Evolutionary conservation across 2,888 invertebrate genomes (phyloP).

Genomic region (Empis stercorea): DNA sequence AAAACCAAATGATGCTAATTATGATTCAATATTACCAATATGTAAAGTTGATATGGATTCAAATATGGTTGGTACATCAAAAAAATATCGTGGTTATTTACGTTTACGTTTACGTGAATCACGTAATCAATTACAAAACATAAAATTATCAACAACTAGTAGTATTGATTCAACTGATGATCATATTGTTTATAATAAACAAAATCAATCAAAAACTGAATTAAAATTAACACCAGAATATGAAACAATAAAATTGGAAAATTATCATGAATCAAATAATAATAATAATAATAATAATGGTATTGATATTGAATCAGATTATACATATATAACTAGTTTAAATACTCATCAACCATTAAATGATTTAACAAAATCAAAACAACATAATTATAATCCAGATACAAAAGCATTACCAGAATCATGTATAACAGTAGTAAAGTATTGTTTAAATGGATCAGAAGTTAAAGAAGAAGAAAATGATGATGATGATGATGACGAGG

Average conservation of each 20-base stretch:
- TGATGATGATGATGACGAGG: slow-evolving; percentile 15
- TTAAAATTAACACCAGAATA: not conserved
- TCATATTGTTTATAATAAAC: not conserved
- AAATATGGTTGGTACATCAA: slow-evolving; percentile 16
- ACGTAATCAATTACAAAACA: slow-evolving; percentile 10
- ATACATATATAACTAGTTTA: slow-evolving; percentile 46
- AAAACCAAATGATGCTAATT: slow-evolving; percentile 45
- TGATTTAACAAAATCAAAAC: slow-evolving; percentile 19
- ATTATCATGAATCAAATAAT: not conserved
- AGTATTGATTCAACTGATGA: not conserved
- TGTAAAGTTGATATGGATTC: slow-evolving; percentile 49
- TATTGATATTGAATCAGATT: slow-evolving; percentile 24
- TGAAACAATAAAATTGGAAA: not conserved
- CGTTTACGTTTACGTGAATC: slow-evolving; percentile 26
- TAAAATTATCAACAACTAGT: slow-evolving; percentile 9
- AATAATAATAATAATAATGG: too few relatives aligned
- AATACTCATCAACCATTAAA: slow-evolving; percentile 44
- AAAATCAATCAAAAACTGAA: not conserved
- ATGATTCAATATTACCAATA: slow-evolving; percentile 38
- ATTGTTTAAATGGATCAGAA: slow-evolving; percentile 20
- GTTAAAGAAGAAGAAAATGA: slow-evolving; percentile 20
- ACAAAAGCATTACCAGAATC: slow-evolving; percentile 25
- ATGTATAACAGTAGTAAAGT: slow-evolving; percentile 25
- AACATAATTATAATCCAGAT: slow-evolving; percentile 12
- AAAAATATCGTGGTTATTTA: slow-evolving; percentile 22